Evolutionary conservation across 2,797 vertebrate genomes (phyloP), one percentile per base, ranked within the genome.

Genomic region (Myotis planiceps): DNA sequence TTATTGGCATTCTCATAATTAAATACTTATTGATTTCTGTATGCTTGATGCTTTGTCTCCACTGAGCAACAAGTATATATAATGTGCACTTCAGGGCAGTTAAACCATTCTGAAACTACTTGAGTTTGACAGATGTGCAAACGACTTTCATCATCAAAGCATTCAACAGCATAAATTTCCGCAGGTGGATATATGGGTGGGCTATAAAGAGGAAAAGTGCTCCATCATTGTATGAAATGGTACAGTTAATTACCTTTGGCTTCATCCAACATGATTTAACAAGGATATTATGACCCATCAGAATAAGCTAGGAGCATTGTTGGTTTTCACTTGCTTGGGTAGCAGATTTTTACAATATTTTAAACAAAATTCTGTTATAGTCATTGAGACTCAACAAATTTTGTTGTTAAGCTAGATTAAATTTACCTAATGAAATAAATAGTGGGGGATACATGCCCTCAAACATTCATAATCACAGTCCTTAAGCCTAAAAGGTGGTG

Each of bases 231-330:
- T 91, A 95, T 84, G 92, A 98, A 98, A 97, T 9, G n/a, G 85
- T 83, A 88, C 4, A 9, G 96, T 95, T 98, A 98, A 98, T 98
- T 98, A 97, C 69, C 81, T 90, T 83, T 88, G 96, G 90, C 90
- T 95, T 97, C 96, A 96, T 92, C 92, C 92, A 96, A 88, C 95
- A 93, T 95, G 97, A 95, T 95, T 98, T 98, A 97, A 98, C 89
- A 96, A 95, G 94, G 84, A 95, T 97, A 97, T 97, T 76, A 96
- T 83, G 97, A 97, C 98, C 97, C 95, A 88, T 98, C 97, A 98
- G 86, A 97, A 95, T 96, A 96, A 97, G 97, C 42, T 2, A 14
- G 82, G 85, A 93, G 58, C 63, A 95, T 39, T 86, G 69, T 78
- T 91, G 93, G 85, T 88, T 97, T 97, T 97, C 76, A 95, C 55